A percentile compares a stretch with the other conserved stretches of the same genome.
These are phyloP conservation scores for Micromesistius poutassou DNA, from an alignment of 2,797 vertebrate genomes.

Conservation along the genomic window DNA sequence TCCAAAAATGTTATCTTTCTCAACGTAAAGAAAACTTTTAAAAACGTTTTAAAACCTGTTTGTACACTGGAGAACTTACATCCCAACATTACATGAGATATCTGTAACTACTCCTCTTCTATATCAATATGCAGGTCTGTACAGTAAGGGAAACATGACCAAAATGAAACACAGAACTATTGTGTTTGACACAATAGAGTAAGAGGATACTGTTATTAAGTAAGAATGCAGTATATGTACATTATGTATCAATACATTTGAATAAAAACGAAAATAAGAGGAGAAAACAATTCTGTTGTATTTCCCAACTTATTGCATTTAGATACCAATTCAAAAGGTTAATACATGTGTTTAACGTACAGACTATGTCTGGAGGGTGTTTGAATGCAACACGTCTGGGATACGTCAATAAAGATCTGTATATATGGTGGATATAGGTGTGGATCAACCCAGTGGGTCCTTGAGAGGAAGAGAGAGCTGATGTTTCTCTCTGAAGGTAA, in stretches of 20 bases:
- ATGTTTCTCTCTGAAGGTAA: conserved; percentile 19
- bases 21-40: conserved; percentile 6
- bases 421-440: neutral
- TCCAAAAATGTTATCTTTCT: conserved; percentile 6
- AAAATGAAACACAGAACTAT: conserved; percentile 22
- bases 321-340: neutral
- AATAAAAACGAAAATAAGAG: conserved; percentile 25
- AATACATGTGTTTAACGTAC: neutral
- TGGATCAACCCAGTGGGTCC: neutral
- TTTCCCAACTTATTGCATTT: conserved; percentile 12
- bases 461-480: neutral
- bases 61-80: conserved; percentile 62
- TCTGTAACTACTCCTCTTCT: conserved; percentile 18
- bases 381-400: neutral
- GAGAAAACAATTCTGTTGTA: conserved; percentile 20
- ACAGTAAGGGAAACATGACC: conserved; percentile 25
- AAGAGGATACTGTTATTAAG: conserved; percentile 59
- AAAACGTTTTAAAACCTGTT: conserved; percentile 29
- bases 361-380: neutral
- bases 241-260: conserved; percentile 48
- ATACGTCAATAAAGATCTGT: neutral
- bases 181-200: conserved; percentile 60
- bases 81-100: conserved; percentile 23
- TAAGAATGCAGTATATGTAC: conserved; percentile 53
- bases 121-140: conserved; percentile 18